Conservation (phyloP, 2,797 vertebrate species). For the Sternarchorhynchus goeldii region DNA sequence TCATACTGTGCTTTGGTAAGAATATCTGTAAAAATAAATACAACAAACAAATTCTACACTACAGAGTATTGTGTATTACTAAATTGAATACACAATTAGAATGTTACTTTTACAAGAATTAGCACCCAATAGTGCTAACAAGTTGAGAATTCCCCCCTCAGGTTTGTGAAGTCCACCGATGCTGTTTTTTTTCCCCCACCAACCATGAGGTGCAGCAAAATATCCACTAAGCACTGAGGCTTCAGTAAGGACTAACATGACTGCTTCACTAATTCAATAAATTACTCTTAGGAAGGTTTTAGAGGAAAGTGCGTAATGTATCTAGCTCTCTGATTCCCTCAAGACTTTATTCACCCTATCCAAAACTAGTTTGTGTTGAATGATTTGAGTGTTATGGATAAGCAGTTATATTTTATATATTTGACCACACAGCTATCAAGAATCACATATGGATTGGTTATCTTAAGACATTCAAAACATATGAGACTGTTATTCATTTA, state of each 20-base stretch:
- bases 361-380: neutral
- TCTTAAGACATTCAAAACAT: neutral
- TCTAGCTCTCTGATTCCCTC: neutral
- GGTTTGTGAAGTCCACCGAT: neutral
- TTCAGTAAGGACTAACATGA: too few relatives aligned
- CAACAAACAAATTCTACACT: neutral
- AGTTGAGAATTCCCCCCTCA: conserved; percentile 5
- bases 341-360: neutral
- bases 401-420: neutral
- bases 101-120: too few relatives aligned
- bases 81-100: neutral
- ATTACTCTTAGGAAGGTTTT: neutral
- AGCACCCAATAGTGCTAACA: neutral
- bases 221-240: too few relatives aligned
- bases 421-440: too few relatives aligned
- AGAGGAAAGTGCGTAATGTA: neutral
- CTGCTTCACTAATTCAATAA: neutral
- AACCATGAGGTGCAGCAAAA: too few relatives aligned
- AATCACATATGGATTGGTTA: neutral
- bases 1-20: conserved; percentile 13
- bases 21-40: neutral
- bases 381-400: neutral
- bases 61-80: neutral
- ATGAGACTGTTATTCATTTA: neutral
- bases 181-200: too few relatives aligned